Conservation (phyloP, 2,888 invertebrate species). For the Melieria omissa region DNA sequence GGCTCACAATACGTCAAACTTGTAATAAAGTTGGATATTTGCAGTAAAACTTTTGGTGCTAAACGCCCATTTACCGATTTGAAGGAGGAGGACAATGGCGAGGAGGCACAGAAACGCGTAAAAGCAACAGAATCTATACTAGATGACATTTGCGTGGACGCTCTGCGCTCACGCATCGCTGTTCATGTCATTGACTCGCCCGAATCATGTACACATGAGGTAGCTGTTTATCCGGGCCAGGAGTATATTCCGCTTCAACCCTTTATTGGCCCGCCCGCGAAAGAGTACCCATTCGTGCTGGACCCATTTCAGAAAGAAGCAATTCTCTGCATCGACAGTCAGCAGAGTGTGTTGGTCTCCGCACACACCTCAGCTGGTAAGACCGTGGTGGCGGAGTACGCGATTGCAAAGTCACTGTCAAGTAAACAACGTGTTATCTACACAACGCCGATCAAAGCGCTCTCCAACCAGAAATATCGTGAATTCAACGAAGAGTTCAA, state of each 20-base stretch:
- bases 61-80: constrained; percentile 36
- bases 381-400: constrained; percentile 98
- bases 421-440: constrained; percentile 98
- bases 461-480: constrained; percentile 99
- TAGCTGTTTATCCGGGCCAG: constrained; percentile 89
- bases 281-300: constrained; percentile 92
- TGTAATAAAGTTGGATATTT: neutral
- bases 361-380: constrained; percentile 99
- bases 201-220: constrained; percentile 96
- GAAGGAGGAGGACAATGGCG: constrained; percentile 30
- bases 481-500: constrained; percentile 97
- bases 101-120: constrained; percentile 41
- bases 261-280: constrained; percentile 78
- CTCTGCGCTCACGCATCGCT: constrained; percentile 82
- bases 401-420: constrained; percentile 92
- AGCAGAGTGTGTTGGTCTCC: constrained; percentile 97
- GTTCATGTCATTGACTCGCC: constrained; percentile 90
- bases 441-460: constrained; percentile 98
- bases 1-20: too few species aligned
- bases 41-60: constrained; percentile 14
- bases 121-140: constrained; percentile 59
- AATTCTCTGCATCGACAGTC: constrained; percentile 95
- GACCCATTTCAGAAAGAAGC: constrained; percentile 99
- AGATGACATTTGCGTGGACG: constrained; percentile 73
- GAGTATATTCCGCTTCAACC: constrained; percentile 76